Percentiles rank a stretch among this genome's conserved stretches.
Evolutionary conservation across 2,888 invertebrate genomes (phyloP).

Genomic region (Gandaritis pyraliata): DNA sequence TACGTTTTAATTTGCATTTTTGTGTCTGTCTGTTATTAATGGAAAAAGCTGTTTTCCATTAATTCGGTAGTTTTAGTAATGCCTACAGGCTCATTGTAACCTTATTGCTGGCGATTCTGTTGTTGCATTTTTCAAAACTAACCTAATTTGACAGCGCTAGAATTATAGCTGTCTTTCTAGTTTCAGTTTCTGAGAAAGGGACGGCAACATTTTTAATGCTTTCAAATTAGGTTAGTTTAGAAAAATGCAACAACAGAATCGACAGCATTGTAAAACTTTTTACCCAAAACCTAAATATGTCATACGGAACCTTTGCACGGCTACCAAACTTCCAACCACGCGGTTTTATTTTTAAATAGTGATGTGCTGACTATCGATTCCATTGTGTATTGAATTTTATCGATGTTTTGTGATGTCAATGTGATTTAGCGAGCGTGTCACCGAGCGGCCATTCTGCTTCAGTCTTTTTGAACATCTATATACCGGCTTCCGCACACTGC

Average conservation of each 20-base stretch:
- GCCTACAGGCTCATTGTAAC: too few species aligned
- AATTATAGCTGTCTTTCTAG: too few species aligned
- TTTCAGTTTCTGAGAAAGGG: too few species aligned
- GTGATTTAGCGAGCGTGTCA: slow-evolving; percentile 63
- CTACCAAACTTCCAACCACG: slow-evolving; percentile 6
- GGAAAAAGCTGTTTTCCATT: background rate
- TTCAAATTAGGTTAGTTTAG: too few species aligned
- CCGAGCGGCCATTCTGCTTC: slow-evolving; percentile 58
- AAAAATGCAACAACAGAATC: too few species aligned
- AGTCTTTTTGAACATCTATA: slow-evolving; percentile 54
- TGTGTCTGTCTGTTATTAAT: background rate
- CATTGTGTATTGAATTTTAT: slow-evolving; percentile 52
- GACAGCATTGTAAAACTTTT: too few species aligned
- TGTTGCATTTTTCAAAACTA: too few species aligned
- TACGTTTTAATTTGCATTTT: background rate
- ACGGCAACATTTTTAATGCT: too few species aligned
- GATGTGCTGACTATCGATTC: slow-evolving; percentile 43
- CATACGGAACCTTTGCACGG: background rate
- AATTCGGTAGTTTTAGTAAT: too few species aligned
- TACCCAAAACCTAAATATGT: background rate
- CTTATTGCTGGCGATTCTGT: too few species aligned
- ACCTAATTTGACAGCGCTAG: too few species aligned
- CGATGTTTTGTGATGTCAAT: slow-evolving; percentile 43
- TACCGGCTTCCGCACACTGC: background rate
- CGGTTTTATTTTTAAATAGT: slow-evolving; percentile 42